phyloP scores from a whole-genome alignment of 2,113 vertebrate species.

The Calypte anna region DNA sequence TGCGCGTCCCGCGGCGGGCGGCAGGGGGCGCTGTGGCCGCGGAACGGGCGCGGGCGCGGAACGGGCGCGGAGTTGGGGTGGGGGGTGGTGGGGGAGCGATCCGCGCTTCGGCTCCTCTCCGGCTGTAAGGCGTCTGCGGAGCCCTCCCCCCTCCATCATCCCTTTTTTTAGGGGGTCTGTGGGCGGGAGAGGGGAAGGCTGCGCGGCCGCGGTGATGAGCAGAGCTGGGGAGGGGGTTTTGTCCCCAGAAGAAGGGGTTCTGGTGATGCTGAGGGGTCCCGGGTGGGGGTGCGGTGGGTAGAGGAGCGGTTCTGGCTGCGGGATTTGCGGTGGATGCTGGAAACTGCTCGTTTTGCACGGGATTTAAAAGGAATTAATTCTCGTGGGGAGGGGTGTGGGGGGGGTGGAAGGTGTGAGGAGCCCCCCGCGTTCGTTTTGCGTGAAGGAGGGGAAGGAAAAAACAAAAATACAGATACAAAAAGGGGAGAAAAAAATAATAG shows the following conservation, averaged over 20 bases:
- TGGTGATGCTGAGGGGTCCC: not conserved
- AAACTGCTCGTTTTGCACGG: not conserved
- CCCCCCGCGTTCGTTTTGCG: constrained; percentile 79
- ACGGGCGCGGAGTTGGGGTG: not conserved
- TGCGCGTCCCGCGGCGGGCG: not conserved
- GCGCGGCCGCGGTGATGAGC: not conserved
- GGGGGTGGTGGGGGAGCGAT: not conserved
- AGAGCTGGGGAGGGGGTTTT: not conserved
- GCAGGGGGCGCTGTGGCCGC: constrained; percentile 17
- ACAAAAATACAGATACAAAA: not conserved
- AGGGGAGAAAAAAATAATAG: not conserved
- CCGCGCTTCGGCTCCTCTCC: not conserved
- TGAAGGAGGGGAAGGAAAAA: constrained; percentile 22
- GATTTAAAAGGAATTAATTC: not conserved
- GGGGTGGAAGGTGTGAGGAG: constrained; percentile 72
- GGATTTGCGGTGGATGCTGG: not conserved
- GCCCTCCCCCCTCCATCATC: not conserved
- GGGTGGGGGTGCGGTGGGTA: not conserved
- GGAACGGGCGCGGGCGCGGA: not conserved
- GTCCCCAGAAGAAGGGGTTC: too few species aligned
- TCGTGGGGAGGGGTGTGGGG: constrained; percentile 64
- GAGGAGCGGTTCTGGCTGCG: not conserved
- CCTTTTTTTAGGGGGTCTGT: fast-evolving
- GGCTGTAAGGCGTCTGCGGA: not conserved
- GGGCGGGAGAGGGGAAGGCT: not conserved